Base-by-base conservation (phyloP, 2,113 vertebrate genomes). In the Motacilla tschutschensis region DNA sequence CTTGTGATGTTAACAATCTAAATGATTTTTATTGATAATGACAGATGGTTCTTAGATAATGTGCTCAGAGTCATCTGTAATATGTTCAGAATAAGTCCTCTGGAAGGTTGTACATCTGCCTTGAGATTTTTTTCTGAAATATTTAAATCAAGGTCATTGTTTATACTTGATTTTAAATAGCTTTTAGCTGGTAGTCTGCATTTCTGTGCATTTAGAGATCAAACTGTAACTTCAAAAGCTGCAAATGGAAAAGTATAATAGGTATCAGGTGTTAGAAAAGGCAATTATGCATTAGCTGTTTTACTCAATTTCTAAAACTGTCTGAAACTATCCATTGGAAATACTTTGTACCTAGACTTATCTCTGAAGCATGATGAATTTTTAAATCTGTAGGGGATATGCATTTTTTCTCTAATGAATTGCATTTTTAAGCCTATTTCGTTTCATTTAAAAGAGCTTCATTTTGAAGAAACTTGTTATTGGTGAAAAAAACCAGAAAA, bases 221-320 rank as follows among this genome's bases (percentile, higher is more conserved):
- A 89, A 73, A 71, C 86, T 73, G 67, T 85, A 94, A 85, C 87
- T 84, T 89, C 64, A 82, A 88, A 90, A 90, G 28, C 77, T 85
- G 38, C 75, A 91, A 87, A 91, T 91, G 76, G 86, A 90, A 79
- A 91, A 85, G 76, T 90, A 43, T 93, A 91, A 89, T 78, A 90
- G 95, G 91, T 79, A 95, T 91, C 95, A 93, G 95, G 94, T 91
- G 93, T 89, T 93, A 60, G 78, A 66, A 80, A 85, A 88, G 92
- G 83, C 90, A 84, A 88, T 87, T 89, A 80, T 54, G 57, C 70
- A 79, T 83, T 92, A 92, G 91, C 82, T 94, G 79, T 47, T 91
- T 91, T 87, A 77, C 90, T 89, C 90, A 75, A 90, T 93, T 91
- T 95, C 73, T 75, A 64, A 79, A 95, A 63, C 89, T 96, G 94